Base-by-base conservation (phyloP, 2,113 vertebrate species). In the Eulemur rufifrons region DNA sequence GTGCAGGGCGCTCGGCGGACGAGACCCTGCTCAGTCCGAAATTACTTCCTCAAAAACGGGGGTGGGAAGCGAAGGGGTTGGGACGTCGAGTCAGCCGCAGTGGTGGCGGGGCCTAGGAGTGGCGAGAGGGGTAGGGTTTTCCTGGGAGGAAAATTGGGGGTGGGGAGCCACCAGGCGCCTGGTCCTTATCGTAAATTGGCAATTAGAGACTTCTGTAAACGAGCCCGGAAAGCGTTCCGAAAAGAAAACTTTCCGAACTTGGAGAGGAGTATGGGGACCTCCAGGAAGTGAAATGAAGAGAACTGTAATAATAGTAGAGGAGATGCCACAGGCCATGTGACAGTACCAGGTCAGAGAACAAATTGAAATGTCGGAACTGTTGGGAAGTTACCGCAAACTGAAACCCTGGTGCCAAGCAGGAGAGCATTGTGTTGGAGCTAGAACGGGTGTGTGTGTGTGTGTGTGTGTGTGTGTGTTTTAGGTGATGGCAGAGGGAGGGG, bases 1-100 rank as follows among this genome's bases (percentile, higher is more conserved):
- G 37, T 32, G 59, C 37, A 8, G 45, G 4, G 52, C 32, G 6
- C 9, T 0, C 0, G 12, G 25, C 42, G 42, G 14, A 4, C 17
- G 5, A 3, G 52, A 13, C 73, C 32, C 68, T 3, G 25, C 12
- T 20, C 29, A 1, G 64, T 27, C 73, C 74, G 4, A 64, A 42
- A 5, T 25, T 0, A 25, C 47, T 74, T 39, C 13, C 45, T 45
- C 20, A n/a, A 39, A 52, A 12, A 17, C 8, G 0, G 14, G 89
- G n/a, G 4, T 21, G 3, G 32, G 14, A 20, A 21, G 39, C 50
- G 6, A 6, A 0, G 9, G 45, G 29, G 8, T 56, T 21, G 54
- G 54, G 54, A 56, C 54, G 50, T 42, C 13, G 12, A 27, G 42
- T 34, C 13, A 0, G 47, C 56, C 3, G 80, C 93, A 0, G 42